A percentile compares a stretch with the other conserved stretches of the same genome.
These are phyloP conservation scores for Prietella phreatophila DNA, from an alignment of 2,113 vertebrate genomes.

Conservation along the genomic window DNA sequence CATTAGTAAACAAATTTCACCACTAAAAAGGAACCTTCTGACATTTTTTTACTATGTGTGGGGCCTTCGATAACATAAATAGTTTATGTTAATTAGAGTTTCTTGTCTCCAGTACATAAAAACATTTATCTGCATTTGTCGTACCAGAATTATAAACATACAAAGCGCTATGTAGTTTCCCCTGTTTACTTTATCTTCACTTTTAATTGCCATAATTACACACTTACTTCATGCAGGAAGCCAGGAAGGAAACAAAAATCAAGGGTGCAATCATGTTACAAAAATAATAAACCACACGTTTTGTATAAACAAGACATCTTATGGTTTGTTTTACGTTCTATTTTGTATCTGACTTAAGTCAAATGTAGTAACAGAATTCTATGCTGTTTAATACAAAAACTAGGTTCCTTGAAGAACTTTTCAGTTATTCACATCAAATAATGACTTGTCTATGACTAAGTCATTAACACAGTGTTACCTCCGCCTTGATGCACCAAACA, in stretches of 20 bases:
- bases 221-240: background rate
- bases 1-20: background rate
- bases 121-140: background rate
- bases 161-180: background rate
- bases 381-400: background rate
- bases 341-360: background rate
- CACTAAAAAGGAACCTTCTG: background rate
- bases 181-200: background rate
- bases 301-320: background rate
- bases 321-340: background rate
- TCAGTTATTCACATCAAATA: background rate
- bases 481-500: background rate
- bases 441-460: background rate
- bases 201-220: background rate
- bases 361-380: background rate
- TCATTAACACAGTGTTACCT: background rate
- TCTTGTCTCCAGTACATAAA: background rate
- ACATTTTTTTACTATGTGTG: background rate
- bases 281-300: background rate
- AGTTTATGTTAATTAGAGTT: background rate
- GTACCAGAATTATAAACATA: background rate
- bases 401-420: background rate
- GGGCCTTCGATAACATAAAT: background rate
- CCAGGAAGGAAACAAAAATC: background rate
- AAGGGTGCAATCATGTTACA: background rate